Evolutionary conservation across 2,888 invertebrate species (phyloP).

Genomic region (Hirudinaria manillensis): DNA sequence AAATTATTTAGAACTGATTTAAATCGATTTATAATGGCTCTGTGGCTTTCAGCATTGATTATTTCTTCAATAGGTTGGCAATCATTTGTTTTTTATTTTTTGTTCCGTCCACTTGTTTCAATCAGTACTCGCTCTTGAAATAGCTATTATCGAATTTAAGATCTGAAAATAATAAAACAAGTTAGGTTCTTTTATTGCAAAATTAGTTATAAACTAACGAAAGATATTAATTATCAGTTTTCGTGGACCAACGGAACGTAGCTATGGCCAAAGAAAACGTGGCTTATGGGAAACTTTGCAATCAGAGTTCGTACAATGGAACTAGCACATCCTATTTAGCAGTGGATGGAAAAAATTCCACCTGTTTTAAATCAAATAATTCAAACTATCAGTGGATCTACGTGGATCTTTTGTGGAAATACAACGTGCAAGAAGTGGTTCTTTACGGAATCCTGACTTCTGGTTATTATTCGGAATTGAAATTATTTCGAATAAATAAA

Average conservation of each 20-base stretch:
- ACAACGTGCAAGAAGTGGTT: neutral
- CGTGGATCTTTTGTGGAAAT: constrained; percentile 3
- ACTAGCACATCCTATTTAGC: neutral
- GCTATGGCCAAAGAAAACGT: neutral
- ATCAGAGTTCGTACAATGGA: neutral
- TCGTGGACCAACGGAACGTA: neutral
- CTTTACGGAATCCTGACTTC: neutral
- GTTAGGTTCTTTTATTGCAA: too few species aligned
- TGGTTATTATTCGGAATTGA: neutral
- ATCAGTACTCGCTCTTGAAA: too few species aligned
- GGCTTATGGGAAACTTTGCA: neutral
- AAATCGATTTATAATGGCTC: too few species aligned
- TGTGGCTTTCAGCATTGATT: too few species aligned
- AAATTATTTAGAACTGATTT: too few species aligned
- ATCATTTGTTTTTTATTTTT: too few species aligned
- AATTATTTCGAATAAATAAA: neutral
- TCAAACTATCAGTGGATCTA: neutral
- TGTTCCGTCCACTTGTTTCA: too few species aligned
- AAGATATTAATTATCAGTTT: too few species aligned
- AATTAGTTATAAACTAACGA: too few species aligned
- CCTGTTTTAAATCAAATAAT: neutral
- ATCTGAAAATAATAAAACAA: too few species aligned
- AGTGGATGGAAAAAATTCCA: neutral
- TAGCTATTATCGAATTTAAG: too few species aligned
- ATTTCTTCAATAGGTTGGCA: too few species aligned